A percentile compares a stretch with the other conserved stretches of the same genome.
Evolutionary conservation across 2,888 invertebrate genomes (phyloP).

Genomic region (Beris morrisii): DNA sequence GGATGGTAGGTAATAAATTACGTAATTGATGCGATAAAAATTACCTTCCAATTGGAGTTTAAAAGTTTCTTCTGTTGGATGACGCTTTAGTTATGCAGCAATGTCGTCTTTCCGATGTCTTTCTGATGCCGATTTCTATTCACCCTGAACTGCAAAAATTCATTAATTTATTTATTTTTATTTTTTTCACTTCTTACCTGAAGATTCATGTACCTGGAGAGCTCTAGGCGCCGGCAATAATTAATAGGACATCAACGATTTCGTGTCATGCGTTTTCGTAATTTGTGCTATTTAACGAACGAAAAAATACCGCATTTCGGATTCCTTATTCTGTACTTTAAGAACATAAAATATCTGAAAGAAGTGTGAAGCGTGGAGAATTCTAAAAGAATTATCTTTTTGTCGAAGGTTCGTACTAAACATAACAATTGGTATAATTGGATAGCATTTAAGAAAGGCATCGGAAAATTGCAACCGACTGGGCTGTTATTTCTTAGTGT

Average conservation of each 20-base stretch:
- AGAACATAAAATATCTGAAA: too few species aligned
- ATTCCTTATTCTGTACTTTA: too few species aligned
- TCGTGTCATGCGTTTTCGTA: constrained; percentile 26
- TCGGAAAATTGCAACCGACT: too few species aligned
- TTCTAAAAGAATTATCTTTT: too few species aligned
- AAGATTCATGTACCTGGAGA: not conserved
- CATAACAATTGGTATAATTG: too few species aligned
- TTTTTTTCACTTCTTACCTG: not conserved
- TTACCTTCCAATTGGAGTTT: constrained; percentile 14
- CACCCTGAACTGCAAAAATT: not conserved
- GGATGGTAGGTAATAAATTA: constrained; percentile 29
- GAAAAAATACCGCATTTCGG: too few species aligned
- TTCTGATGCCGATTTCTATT: not conserved
- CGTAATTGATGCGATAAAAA: constrained; percentile 36
- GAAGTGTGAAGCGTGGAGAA: too few species aligned
- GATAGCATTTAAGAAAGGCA: too few species aligned
- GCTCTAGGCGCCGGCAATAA: constrained; percentile 32
- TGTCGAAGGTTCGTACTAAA: too few species aligned
- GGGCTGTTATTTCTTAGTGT: too few species aligned
- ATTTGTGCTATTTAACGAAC: not conserved
- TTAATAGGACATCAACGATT: constrained; percentile 32
- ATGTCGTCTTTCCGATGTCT: not conserved
- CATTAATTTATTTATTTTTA: not conserved
- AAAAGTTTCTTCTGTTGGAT: not conserved
- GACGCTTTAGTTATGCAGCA: not conserved